Conservation (phyloP, 64 coral and sea anemone genomes). For the Pocillopora damicornis region DNA sequence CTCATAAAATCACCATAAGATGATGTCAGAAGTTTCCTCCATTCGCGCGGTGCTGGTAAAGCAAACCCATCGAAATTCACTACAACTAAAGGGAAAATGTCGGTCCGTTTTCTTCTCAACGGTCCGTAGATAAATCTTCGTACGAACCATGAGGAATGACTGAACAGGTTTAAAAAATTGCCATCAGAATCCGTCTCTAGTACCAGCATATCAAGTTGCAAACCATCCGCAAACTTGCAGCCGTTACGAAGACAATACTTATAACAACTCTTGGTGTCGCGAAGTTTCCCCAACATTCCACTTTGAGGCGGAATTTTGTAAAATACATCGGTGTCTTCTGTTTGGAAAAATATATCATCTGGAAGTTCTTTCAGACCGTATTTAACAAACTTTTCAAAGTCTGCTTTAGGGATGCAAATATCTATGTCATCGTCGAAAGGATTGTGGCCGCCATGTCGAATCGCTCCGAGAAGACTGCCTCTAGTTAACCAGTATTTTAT, state of each 20-base stretch:
- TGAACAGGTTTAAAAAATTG: neutral
- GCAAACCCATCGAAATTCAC: constrained; percentile 47
- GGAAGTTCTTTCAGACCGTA: constrained; percentile 28
- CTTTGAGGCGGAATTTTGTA: neutral
- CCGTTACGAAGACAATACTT: neutral
- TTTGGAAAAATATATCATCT: constrained; percentile 44
- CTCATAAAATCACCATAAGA: constrained; percentile 20
- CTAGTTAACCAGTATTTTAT: constrained; percentile 36
- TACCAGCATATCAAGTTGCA: constrained; percentile 37
- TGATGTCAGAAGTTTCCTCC: constrained; percentile 16
- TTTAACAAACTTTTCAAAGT: constrained; percentile 41
- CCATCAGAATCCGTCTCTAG: constrained; percentile 25
- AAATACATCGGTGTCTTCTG: neutral
- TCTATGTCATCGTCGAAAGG: constrained; percentile 41
- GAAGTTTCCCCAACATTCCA: constrained; percentile 1
- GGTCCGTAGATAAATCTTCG: constrained; percentile 1
- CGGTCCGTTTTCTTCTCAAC: neutral
- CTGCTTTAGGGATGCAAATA: constrained; percentile 17
- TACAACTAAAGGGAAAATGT: constrained; percentile 24
- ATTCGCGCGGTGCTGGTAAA: constrained; percentile 25
- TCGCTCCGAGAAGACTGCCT: constrained; percentile 31
- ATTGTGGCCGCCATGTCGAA: constrained; percentile 24
- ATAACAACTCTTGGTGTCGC: constrained; percentile 27
- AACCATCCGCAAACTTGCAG: constrained; percentile 16
- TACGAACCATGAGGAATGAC: neutral